Percentiles rank a stretch among this genome's conserved stretches.
Evolutionary conservation across 2,113 vertebrate genomes (phyloP).

Genomic region (Hirundichthys speculiger): DNA sequence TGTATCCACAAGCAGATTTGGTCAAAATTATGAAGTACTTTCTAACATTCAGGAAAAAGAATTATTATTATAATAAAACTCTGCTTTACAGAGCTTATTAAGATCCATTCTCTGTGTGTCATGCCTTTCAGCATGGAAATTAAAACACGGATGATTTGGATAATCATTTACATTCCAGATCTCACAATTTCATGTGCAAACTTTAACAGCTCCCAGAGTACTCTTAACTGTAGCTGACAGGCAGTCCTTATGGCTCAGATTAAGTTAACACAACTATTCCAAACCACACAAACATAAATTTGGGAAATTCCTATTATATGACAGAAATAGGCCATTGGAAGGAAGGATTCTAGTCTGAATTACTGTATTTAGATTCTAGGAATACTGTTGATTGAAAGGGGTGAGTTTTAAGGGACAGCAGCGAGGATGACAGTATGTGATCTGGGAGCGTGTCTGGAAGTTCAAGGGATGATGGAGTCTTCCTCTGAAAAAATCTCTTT

Average conservation of each 20-base stretch:
- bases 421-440: conserved; percentile 48
- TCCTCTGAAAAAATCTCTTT: conserved; percentile 53
- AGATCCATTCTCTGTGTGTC: conserved; percentile 49
- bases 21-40: too few species aligned
- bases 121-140: conserved; percentile 73
- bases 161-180: conserved; percentile 81
- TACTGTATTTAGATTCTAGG: conserved; percentile 73
- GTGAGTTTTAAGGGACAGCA: too few species aligned
- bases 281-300: conserved; percentile 78
- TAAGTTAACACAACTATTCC: conserved; percentile 76
- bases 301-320: conserved; percentile 76
- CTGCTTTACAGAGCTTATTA: conserved; percentile 71
- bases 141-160: conserved; percentile 79
- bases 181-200: conserved; percentile 72
- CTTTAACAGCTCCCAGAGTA: conserved; percentile 68
- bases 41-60: too few species aligned
- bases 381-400: conserved; percentile 71
- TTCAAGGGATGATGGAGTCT: conserved; percentile 48
- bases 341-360: conserved; percentile 63
- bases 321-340: conserved; percentile 69
- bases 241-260: conserved; percentile 75
- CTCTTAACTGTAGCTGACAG: conserved; percentile 75
- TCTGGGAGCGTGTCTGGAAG: conserved; percentile 42
- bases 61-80: conserved; percentile 47
- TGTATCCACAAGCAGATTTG: not conserved